phyloP scores from a whole-genome alignment of 2,888 invertebrate species.

The Mimas tiliae region DNA sequence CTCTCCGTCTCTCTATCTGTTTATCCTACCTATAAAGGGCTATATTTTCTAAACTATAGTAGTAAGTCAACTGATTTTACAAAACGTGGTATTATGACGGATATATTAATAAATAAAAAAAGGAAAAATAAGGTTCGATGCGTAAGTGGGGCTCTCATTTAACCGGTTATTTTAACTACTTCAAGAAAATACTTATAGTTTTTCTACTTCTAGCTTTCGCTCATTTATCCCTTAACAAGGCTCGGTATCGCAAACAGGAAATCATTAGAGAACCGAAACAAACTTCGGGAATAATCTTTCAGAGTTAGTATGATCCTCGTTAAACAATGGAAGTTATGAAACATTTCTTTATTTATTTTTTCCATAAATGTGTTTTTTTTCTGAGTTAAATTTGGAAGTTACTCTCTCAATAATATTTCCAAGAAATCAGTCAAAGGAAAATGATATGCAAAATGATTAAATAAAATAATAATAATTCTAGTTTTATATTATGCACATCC shows the following conservation, averaged over 20 bases:
- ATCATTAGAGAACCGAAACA: constrained; percentile 28
- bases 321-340: constrained; percentile 12
- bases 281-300: constrained; percentile 23
- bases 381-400: not conserved
- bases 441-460: not conserved
- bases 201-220: not conserved
- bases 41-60: too few species aligned
- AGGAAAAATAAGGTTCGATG: too few species aligned
- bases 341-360: constrained; percentile 6
- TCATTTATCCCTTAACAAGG: constrained; percentile 7
- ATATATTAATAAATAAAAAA: too few species aligned
- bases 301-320: constrained; percentile 28
- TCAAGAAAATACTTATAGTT: not conserved
- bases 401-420: not conserved
- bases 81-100: too few species aligned
- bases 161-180: too few species aligned
- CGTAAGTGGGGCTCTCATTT: too few species aligned
- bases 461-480: too few species aligned
- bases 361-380: not conserved
- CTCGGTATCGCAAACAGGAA: constrained; percentile 9
- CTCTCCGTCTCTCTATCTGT: too few species aligned
- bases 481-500: too few species aligned
- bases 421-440: not conserved
- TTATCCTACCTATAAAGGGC: too few species aligned
- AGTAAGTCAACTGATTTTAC: too few species aligned